Evolutionary conservation across 2,113 vertebrate species (phyloP), one percentile per base, ranked within the genome.

Genomic region (Spilogale gracilis): DNA sequence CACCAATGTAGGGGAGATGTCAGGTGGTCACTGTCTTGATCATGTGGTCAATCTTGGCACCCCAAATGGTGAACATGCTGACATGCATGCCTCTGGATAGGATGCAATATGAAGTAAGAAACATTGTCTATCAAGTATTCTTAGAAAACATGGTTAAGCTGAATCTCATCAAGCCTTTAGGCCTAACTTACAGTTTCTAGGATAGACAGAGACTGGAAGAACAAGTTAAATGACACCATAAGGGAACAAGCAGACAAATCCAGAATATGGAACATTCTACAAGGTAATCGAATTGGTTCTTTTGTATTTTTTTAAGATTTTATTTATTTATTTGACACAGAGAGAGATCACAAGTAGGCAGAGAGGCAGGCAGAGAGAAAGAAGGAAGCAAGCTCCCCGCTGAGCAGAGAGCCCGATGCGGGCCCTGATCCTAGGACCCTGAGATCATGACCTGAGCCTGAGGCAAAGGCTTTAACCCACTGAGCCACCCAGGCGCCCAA

Each of bases 51-150:
- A 61, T 63, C 7, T 45, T 61, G n/a, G 13, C 27, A 2, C 38
- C 52, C 20, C 20, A 27, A n/a, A 52, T n/a, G 6, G 76, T 45
- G 12, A 6, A 2, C 20, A n/a, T 4, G 50, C 17, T 76, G 21
- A 60, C 3, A 3, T n/a, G 17, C 0, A 1, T 21, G 58, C 2
- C 1, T 54, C 43, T 56, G 11, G 5, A 12, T 9, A 81, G 50
- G 52, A 61, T 16, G 2, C 27, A 85, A 9, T 20, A 20, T 25
- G 25, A 91, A 18, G 23, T 20, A 21, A 11, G 61, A 45, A 58
- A 54, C 38, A 45, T 23, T 6, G n/a, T 27, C 30, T 61, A 10
- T 21, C 43, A 13, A 6, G 43, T 45, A 18, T 52, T 58, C 32
- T 89, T 30, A 63, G n/a, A 65, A 87, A 89, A 80, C 16, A 45